A percentile compares a stretch with the other conserved stretches of the same genome.
phyloP scores from a whole-genome alignment of 2,888 invertebrate species.

The Protophormia terraenovae region DNA sequence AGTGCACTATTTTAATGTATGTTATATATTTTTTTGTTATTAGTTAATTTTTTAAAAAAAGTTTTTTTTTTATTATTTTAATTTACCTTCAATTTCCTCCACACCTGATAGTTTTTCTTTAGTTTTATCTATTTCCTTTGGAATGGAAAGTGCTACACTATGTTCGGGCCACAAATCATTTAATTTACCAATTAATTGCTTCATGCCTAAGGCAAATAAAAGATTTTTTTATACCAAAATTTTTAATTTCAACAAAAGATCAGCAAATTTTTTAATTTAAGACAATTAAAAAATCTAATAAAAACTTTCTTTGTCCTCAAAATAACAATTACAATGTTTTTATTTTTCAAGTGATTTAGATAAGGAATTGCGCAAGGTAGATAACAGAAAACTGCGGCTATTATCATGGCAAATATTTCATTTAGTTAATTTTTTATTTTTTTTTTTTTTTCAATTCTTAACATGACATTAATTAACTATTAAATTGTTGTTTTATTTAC shows the following conservation, averaged over 20 bases:
- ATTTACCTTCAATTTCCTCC: conserved; percentile 78
- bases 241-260: background rate
- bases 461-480: too few relatives aligned
- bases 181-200: conserved; percentile 80
- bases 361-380: conserved; percentile 19
- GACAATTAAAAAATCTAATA: background rate
- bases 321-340: background rate
- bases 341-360: conserved; percentile 16
- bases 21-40: too few relatives aligned
- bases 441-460: too few relatives aligned
- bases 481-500: too few relatives aligned
- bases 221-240: conserved; percentile 12
- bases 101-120: conserved; percentile 79
- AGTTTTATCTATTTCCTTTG: conserved; percentile 80
- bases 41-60: too few relatives aligned
- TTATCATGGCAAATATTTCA: too few relatives aligned
- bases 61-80: background rate
- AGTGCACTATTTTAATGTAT: too few relatives aligned
- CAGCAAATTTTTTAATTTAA: conserved; percentile 29
- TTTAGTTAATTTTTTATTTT: too few relatives aligned
- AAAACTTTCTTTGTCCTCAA: conserved; percentile 29
- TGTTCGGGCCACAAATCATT: conserved; percentile 81
- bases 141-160: conserved; percentile 81
- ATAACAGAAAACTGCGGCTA: background rate
- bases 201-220: conserved; percentile 76